Evolutionary conservation across 92 coral and sea anemone species (phyloP).

Genomic region (Porites rus): DNA sequence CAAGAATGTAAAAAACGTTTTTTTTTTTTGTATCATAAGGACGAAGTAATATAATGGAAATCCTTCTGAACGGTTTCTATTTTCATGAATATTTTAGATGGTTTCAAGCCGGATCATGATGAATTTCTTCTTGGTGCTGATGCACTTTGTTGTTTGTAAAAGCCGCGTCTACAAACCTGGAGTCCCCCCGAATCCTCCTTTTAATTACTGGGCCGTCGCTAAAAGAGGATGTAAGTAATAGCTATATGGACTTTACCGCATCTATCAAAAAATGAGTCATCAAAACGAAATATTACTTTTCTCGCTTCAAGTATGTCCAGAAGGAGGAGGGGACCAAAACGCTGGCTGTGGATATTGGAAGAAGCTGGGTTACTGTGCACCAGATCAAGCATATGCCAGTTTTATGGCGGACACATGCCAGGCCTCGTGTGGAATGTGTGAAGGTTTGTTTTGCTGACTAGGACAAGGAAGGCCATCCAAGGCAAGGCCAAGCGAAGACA

Average conservation of each 20-base stretch:
- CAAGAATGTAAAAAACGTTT: no score
- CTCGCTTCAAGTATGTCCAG: conserved; percentile 42
- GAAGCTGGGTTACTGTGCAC: conserved; percentile 46
- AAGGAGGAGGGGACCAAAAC: conserved; percentile 58
- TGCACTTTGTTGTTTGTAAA: not conserved
- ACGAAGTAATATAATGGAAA: not conserved
- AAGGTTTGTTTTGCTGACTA: conserved; percentile 28
- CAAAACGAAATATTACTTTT: not conserved
- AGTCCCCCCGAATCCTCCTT: not conserved
- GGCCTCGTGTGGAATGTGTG: conserved; percentile 48
- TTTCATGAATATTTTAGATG: not conserved
- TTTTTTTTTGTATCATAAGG: no score
- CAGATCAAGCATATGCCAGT: conserved; percentile 25
- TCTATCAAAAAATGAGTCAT: no score
- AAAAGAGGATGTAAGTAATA: not conserved
- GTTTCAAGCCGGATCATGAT: not conserved
- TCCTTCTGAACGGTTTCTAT: not conserved
- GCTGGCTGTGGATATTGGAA: conserved; percentile 58
- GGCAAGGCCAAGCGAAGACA: no score
- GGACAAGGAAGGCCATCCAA: no score
- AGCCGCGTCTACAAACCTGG: not conserved
- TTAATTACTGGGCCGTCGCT: not conserved
- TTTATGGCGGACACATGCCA: conserved; percentile 55
- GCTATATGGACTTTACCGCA: not conserved
- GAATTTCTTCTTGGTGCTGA: not conserved